Base-by-base conservation (phyloP, 1,140 invertebrate genomes). In the Orchesella cincta region DNA sequence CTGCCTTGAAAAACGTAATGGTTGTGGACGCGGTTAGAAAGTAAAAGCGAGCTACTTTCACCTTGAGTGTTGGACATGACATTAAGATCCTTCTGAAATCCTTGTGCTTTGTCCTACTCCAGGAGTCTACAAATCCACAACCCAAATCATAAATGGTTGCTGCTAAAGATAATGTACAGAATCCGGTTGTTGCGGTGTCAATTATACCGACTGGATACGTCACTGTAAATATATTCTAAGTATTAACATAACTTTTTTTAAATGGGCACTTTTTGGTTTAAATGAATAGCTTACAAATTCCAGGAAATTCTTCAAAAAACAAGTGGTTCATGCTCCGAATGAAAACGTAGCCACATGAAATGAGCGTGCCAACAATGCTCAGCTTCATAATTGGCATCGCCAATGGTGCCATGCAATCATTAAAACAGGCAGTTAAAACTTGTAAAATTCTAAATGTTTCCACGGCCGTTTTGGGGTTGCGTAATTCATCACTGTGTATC, bases 291-390 rank as follows among this genome's bases (percentile, higher is more conserved):
- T 18, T 33, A 67, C 62, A 28, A 26, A 78, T 74, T 78, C 73
- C 73, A 0, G 76, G 76, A 70, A 78, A 78, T 70, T 78, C 76
- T 5, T 78, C 76, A 12, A 78, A 31, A 51, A 78, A 78, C 8
- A 31, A n/a, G 16, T 74, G 54, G 20, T 74, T 74, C 54, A 78
- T 74, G 57, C 72, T 74, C 5, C 73, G 33, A 35, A 78, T 74
- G 14, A 74, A 36, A 1, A 78, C 62, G 26, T 78, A 78, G 28
- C 34, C 76, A 34, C 76, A 78, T 20, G 76, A 62, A 39, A 74
- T 70, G 0, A 74, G 35, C 8, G 39, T 28, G 3, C 28, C 23
- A 12, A 74, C 20, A 16, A 74, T 57, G 39, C 8, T n/a, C 52
- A 5, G 26, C 31, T 54, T 39, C 31, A 64, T 31, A 20, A 73